phyloP scores from a whole-genome alignment of 1,140 invertebrate genomes.

The Varroa destructor region DNA sequence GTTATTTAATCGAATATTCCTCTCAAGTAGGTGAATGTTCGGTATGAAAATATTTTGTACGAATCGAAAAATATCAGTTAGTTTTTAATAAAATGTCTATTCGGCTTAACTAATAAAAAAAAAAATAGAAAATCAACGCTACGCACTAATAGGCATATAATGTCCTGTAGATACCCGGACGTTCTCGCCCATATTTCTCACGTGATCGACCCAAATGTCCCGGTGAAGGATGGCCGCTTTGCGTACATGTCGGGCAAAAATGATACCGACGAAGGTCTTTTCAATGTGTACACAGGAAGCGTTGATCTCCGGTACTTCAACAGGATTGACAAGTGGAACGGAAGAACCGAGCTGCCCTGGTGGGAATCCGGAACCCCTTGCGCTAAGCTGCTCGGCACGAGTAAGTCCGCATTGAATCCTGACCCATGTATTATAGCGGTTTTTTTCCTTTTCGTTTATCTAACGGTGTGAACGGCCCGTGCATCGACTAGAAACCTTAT shows the following conservation, averaged over 20 bases:
- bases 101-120: no score
- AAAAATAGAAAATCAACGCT: no score
- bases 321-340: constrained; percentile 47
- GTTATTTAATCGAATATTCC: no score
- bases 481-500: no score
- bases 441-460: no score
- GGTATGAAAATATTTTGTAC: no score
- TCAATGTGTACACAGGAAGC: constrained; percentile 43
- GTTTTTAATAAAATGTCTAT: no score
- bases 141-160: no score
- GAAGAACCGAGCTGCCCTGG: constrained; percentile 43
- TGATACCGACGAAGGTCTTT: constrained; percentile 44
- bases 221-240: constrained; percentile 33
- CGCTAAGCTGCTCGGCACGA: constrained; percentile 30
- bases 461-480: no score
- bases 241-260: constrained; percentile 40
- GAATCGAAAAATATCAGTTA: no score
- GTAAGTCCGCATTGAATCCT: neutral
- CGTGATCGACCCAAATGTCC: constrained; percentile 34
- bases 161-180: constrained; percentile 33
- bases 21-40: no score
- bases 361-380: constrained; percentile 31
- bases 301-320: constrained; percentile 38
- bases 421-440: no score
- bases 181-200: constrained; percentile 33